phyloP scores from a whole-genome alignment of 2,888 invertebrate genomes.

The Tuberolachnus salignus region DNA sequence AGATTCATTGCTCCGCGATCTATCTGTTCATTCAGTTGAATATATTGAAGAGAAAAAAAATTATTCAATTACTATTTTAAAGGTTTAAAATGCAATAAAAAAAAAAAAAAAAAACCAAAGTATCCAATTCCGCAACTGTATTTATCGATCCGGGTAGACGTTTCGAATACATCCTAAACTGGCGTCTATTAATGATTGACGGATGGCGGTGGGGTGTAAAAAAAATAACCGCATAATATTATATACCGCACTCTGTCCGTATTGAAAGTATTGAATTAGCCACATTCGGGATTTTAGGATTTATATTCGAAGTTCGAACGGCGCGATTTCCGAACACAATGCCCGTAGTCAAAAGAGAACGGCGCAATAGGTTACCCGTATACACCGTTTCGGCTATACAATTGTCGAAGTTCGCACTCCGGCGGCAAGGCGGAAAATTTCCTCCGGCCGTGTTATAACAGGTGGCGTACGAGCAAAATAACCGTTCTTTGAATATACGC shows the following conservation, averaged over 20 bases:
- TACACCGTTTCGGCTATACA: slow-evolving; percentile 17
- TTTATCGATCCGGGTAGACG: too few species aligned
- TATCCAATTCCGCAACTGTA: too few species aligned
- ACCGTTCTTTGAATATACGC: neutral
- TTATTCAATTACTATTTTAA: too few species aligned
- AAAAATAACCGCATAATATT: neutral
- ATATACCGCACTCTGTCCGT: neutral
- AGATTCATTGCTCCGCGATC: too few species aligned
- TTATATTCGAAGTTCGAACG: slow-evolving; percentile 27
- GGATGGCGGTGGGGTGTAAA: too few species aligned
- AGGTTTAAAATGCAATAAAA: too few species aligned
- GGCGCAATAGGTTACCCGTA: neutral
- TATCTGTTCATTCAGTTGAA: too few species aligned
- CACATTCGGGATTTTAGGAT: slow-evolving; percentile 20
- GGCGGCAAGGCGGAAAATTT: neutral
- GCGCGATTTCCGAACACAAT: slow-evolving; percentile 6
- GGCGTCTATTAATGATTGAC: too few species aligned
- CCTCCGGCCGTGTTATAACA: slow-evolving; percentile 21
- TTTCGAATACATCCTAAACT: too few species aligned
- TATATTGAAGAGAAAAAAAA: too few species aligned
- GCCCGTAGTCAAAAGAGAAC: slow-evolving; percentile 19
- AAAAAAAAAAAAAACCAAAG: too few species aligned
- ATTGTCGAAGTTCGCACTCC: slow-evolving; percentile 5
- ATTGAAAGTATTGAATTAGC: slow-evolving; percentile 8
- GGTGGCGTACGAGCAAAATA: slow-evolving; percentile 17